Evolutionary conservation across 2,113 vertebrate species (phyloP), one percentile per base, ranked within the genome.

Genomic region (Plecotus auritus): DNA sequence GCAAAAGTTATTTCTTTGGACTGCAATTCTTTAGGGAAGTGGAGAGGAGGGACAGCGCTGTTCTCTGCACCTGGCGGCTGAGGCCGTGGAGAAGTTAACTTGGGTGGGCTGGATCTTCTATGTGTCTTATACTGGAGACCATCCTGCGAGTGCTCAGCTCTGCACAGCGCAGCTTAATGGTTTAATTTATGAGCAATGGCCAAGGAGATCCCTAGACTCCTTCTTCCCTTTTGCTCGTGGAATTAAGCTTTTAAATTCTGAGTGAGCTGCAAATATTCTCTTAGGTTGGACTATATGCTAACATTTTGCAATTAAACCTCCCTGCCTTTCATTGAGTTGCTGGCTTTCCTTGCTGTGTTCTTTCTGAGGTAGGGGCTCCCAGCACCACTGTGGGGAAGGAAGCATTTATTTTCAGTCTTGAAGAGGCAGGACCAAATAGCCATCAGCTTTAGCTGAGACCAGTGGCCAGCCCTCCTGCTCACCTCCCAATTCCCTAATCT

Each of bases 401-500:
- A 51, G 61, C 81, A 30, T 0, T 47, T 4, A 11, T 93, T 97
- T 95, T 97, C 86, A 61, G 49, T 96, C 97, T 28, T 70, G 88
- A 96, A 89, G 93, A 87, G 96, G 67, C 93, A 92, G 83, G 83
- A 90, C 93, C 97, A 94, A 96, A 97, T 81, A 91, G 93, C 95
- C 84, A 12, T 93, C 81, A 88, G 70, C 74, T 97, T 98, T 97
- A 98, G 95, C 90, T 20, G 95, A 97, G 96, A 98, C 97, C 96
- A 91, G 98, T 96, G 98, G 97, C 97, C 97, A 97, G 97, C 91
- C 95, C 96, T 98, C 95, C 97, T 97, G 96, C 94, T 98, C 96
- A 95, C 97, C 97, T 99, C 98, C 98, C 98, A 98, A 98, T 98
- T 99, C 98, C 98, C 98, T 99, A 98, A 99, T 99, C 98, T 98